A percentile compares a stretch with the other conserved stretches of the same genome.
Evolutionary conservation across 2,888 invertebrate genomes (phyloP).

Genomic region (Drosophila mayaguana): DNA sequence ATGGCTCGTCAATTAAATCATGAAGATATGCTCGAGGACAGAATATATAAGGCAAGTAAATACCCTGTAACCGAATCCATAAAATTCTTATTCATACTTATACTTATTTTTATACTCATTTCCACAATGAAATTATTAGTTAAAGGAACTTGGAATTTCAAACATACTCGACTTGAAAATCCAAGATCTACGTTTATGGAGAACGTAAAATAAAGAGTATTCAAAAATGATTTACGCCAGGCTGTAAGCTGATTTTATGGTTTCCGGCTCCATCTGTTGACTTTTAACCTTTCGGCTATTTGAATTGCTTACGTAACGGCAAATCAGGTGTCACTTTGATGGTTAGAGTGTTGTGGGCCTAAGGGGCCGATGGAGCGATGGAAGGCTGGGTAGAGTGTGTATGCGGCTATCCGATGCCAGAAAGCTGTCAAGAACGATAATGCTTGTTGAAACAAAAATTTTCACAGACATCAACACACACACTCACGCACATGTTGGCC

Average conservation of each 20-base stretch:
- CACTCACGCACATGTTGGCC: slow-evolving; percentile 25
- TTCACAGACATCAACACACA: slow-evolving; percentile 20
- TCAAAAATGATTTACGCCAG: slow-evolving; percentile 8
- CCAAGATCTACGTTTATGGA: too few relatives aligned
- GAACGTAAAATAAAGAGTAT: neutral
- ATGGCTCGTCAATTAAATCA: slow-evolving; percentile 67
- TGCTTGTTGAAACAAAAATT: slow-evolving; percentile 69
- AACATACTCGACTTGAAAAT: too few relatives aligned
- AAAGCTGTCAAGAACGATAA: slow-evolving; percentile 70
- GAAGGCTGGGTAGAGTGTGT: neutral
- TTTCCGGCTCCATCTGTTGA: slow-evolving; percentile 36
- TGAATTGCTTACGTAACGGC: slow-evolving; percentile 40
- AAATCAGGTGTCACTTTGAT: slow-evolving; percentile 73
- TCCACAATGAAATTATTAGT: too few relatives aligned
- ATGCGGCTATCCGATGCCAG: slow-evolving; percentile 41
- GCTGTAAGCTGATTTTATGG: slow-evolving; percentile 23
- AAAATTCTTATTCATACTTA: neutral
- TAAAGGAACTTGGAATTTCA: too few relatives aligned
- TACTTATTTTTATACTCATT: too few relatives aligned
- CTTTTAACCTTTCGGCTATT: slow-evolving; percentile 67
- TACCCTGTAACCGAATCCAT: neutral
- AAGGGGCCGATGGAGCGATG: neutral
- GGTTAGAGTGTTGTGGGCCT: slow-evolving; percentile 14
- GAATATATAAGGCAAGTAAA: neutral
- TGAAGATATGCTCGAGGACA: neutral